Evolutionary conservation across 2,797 vertebrate genomes (phyloP).

Genomic region (Todus mexicanus): DNA sequence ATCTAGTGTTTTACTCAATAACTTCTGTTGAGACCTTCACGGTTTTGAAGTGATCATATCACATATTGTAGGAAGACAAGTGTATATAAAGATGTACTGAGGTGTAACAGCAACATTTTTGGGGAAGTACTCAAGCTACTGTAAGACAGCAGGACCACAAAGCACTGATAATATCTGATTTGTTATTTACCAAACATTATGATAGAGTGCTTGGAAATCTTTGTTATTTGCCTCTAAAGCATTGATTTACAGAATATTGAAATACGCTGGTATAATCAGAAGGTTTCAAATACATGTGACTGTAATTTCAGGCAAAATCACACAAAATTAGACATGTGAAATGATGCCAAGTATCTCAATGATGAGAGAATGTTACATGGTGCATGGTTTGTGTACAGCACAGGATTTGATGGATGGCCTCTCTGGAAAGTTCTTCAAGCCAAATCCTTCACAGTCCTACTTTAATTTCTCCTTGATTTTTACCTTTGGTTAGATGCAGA

Average conservation of each 20-base stretch:
- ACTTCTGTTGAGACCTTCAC: not conserved
- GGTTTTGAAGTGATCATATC: not conserved
- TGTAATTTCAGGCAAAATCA: not conserved
- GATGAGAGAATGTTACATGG: constrained; percentile 28
- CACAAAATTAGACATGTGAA: not conserved
- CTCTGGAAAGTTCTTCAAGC: constrained; percentile 9
- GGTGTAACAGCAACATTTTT: not conserved
- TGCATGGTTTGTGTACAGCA: not conserved
- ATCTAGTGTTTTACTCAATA: not conserved
- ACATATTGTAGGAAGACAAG: not conserved
- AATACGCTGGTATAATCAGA: not conserved
- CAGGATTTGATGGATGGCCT: constrained; percentile 26
- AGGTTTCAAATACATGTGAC: not conserved
- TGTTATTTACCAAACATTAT: not conserved
- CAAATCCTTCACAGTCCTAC: not conserved
- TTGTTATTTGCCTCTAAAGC: not conserved
- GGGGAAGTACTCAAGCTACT: not conserved
- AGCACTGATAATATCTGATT: not conserved
- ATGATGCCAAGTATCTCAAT: not conserved
- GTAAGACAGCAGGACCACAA: not conserved
- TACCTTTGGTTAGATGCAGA: not conserved
- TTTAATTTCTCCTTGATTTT: constrained; percentile 57
- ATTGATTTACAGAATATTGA: not conserved
- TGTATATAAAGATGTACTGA: not conserved
- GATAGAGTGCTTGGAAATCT: not conserved